Conservation (phyloP, 2,888 invertebrate genomes). For the Iselma pallidipennis region DNA sequence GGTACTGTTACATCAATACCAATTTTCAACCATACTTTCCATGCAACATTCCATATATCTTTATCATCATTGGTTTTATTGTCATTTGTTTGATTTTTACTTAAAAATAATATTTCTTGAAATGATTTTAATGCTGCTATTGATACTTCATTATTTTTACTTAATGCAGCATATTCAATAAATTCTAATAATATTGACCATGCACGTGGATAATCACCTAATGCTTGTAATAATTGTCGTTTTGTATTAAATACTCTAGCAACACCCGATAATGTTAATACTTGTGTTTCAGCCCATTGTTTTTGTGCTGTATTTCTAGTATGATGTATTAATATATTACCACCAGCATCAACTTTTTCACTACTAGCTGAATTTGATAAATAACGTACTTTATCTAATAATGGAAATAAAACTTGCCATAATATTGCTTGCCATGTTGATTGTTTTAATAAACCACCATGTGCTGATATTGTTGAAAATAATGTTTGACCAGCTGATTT, state of each 20-base stretch:
- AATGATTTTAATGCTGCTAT: conserved; percentile 95
- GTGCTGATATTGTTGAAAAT: conserved; percentile 96
- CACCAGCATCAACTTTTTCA: conserved; percentile 86
- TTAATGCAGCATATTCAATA: conserved; percentile 89
- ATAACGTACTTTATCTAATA: conserved; percentile 87
- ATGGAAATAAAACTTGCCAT: conserved; percentile 94
- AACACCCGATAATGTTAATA: conserved; percentile 86
- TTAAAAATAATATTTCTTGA: conserved; percentile 86
- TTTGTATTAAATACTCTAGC: conserved; percentile 92
- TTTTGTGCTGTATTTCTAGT: conserved; percentile 98
- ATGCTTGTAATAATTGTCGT: conserved; percentile 76
- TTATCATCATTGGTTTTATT: conserved; percentile 57
- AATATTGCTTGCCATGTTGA: conserved; percentile 94
- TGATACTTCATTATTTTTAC: conserved; percentile 94
- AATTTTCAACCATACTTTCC: conserved; percentile 87
- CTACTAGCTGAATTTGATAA: conserved; percentile 72
- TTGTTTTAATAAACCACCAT: conserved; percentile 84
- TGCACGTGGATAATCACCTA: conserved; percentile 90
- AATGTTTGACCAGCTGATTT: conserved; percentile 97
- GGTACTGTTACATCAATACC: conserved; percentile 78
- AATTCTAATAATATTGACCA: conserved; percentile 94
- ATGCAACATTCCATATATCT: conserved; percentile 78
- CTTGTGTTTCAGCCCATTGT: conserved; percentile 99
- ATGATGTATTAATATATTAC: conserved; percentile 96
- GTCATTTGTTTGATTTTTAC: conserved; percentile 58